Evolutionary conservation across 2,113 vertebrate species (phyloP), one percentile per base, ranked within the genome.

Genomic region (Riparia riparia): DNA sequence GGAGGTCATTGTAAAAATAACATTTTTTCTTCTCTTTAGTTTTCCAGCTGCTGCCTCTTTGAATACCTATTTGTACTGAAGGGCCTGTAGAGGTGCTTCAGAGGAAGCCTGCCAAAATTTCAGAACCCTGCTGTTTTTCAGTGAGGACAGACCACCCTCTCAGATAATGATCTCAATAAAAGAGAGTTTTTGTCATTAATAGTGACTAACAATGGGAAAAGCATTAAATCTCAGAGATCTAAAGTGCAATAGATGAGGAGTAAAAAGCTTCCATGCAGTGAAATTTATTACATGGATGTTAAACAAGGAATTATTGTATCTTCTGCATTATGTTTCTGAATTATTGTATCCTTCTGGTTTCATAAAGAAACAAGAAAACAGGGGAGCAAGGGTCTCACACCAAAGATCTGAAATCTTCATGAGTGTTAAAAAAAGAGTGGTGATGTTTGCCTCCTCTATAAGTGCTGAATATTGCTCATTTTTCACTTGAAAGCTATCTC

Each of bases 81-180:
- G 54, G 49, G 53, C 28, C n/a, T 64, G 29, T 85, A 54, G n/a
- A 90, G 65, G 34, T 80, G 58, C 68, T 92, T 90, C 58, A 73
- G 79, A 85, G 42, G 58, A 96, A 69, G 31, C 47, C 82, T 90
- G 76, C 39, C 4, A 42, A 92, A 92, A 90, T 70, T 93, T 94
- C 71, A 68, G 56, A 90, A 32, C 31, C 78, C 82, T 81, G 50
- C 63, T 77, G 79, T 47, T 94, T 91, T 82, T 78, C 47, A 34
- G 2, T 24, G 21, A 86, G 58, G 60, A 60, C 50, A 85, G 47
- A 85, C 29, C 17, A 80, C 41, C 9, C 28, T 82, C 49, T 68
- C 76, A 69, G 51, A 32, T 69, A 78, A 7, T 81, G 68, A 53
- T 86, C 47, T 91, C 32, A 61, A 2, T 65, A 69, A 58, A 57